Conservation (phyloP, 2,113 vertebrate species). For the Dolichallabes microphthalmus region DNA sequence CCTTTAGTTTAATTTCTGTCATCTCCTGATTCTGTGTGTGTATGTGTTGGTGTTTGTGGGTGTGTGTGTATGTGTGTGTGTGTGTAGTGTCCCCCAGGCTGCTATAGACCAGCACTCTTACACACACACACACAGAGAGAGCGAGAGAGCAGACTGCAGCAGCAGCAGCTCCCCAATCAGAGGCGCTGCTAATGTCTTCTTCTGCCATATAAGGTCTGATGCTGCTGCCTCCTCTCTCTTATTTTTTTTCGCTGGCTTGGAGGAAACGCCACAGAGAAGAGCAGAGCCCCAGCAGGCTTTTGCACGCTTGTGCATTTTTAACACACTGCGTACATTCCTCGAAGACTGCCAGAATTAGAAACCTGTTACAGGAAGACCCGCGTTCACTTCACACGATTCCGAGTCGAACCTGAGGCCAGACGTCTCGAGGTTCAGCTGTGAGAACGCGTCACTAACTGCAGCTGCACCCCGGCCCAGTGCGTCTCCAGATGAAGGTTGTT, state of each 20-base stretch:
- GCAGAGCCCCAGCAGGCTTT: constrained; percentile 31
- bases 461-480: not conserved
- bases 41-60: not conserved
- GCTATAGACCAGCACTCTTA: constrained; percentile 20
- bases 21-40: not conserved
- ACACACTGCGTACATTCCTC: not conserved
- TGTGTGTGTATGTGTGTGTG: constrained; percentile 6
- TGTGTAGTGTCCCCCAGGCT: constrained; percentile 24
- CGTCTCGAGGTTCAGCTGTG: not conserved
- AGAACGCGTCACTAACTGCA: constrained; percentile 3
- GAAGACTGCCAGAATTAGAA: not conserved
- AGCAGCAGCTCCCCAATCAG: constrained; percentile 55
- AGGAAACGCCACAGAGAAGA: constrained; percentile 49
- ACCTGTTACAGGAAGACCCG: not conserved
- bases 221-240: constrained; percentile 59
- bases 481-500: constrained; percentile 29
- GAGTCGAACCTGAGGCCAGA: not conserved
- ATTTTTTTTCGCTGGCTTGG: constrained; percentile 51
- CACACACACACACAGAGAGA: not conserved
- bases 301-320: constrained; percentile 19
- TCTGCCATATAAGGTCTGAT: constrained; percentile 75
- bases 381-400: not conserved
- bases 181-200: constrained; percentile 61
- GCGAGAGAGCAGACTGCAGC: constrained; percentile 27
- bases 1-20: constrained; percentile 13